These are phyloP conservation scores for Tolypeutes matacus DNA, from an alignment of 2,797 vertebrate species.

Conservation along the genomic window DNA sequence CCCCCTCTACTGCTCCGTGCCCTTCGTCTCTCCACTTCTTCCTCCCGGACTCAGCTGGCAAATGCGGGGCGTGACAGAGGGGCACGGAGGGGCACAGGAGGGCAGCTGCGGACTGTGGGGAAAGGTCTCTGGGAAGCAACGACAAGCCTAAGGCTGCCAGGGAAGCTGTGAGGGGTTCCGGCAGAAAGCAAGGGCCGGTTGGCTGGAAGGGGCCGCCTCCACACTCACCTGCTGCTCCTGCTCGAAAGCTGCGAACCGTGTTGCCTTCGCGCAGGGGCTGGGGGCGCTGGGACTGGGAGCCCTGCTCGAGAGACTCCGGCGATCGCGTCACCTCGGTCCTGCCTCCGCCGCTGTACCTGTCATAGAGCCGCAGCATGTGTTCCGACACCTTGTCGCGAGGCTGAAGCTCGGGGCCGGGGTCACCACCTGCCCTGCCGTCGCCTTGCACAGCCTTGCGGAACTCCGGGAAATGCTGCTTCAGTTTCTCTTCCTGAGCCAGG, in stretches of 20 bases:
- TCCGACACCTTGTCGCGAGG: constrained; percentile 92
- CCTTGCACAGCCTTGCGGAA: constrained; percentile 59
- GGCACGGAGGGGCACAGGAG: neutral
- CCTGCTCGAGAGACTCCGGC: neutral
- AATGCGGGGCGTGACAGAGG: neutral
- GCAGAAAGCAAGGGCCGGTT: too few relatives aligned
- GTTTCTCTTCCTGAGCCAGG: constrained; percentile 88
- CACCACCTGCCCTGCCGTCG: constrained; percentile 8
- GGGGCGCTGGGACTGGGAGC: neutral
- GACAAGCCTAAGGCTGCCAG: accelerated
- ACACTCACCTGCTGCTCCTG: constrained; percentile 85
- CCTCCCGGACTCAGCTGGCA: neutral
- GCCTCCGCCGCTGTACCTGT: constrained; percentile 91
- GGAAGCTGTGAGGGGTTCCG: too few relatives aligned
- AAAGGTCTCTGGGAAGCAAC: neutral
- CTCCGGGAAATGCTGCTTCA: constrained; percentile 55
- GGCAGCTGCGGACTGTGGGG: neutral
- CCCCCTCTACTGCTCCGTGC: too few relatives aligned
- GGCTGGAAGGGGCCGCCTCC: neutral
- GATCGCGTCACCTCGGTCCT: neutral
- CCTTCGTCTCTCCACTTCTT: neutral
- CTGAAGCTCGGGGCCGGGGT: constrained; percentile 31
- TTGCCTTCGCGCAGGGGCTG: constrained; percentile 91
- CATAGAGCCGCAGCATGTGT: constrained; percentile 96
- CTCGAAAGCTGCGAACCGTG: constrained; percentile 93